Evolutionary conservation across 2,888 invertebrate species (phyloP), one percentile per base, ranked within the genome.

Genomic region (Petrophora chlorosata): DNA sequence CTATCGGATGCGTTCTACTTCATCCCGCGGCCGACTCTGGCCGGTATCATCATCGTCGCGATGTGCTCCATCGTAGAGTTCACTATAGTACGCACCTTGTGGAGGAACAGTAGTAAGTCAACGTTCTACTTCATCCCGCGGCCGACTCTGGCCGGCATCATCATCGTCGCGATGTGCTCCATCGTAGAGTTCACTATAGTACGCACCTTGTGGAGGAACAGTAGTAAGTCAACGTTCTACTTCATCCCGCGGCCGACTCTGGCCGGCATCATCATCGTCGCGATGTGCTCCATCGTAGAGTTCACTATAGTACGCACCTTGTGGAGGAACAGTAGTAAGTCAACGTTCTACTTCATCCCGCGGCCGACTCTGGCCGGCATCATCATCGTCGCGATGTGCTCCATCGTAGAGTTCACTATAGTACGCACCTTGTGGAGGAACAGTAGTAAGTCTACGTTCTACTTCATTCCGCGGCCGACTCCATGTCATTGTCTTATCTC

Each of bases 361-460:
- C 96, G 96, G 70, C 92, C 97, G 0, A 95, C 96, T 0, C 87
- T 98, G 4, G 95, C 97, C 0, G 96, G 94, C 1, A 95, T 98
- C 53, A 97, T 98, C 61, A 94, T 98, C 56, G 93, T 95, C 19
- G 97, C 98, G 13, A 97, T 98, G 93, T 91, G 95, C 57, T 95
- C 94, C 61, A 94, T 97, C 91, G 91, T 97, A 4, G 96, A 97
- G 58, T 88, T 94, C 53, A 86, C 91, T 25, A 93, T 94, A 9
- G 91, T 96, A 12, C 74, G 73, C 5, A 85, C 93, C 3, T 90
- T 97, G 32, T 98, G 97, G 96, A 92, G 91, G 64, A 93, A 95
- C 9, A 96, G 95, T 85, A 95, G 97, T 97, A 76, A 92, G 30
- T 19, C 8, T 5, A 22, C 22, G 7, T n/a, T n/a, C n/a, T n/a